These are phyloP conservation scores for Sesamia nonagrioides DNA, from an alignment of 1,140 invertebrate species.

Conservation along the genomic window DNA sequence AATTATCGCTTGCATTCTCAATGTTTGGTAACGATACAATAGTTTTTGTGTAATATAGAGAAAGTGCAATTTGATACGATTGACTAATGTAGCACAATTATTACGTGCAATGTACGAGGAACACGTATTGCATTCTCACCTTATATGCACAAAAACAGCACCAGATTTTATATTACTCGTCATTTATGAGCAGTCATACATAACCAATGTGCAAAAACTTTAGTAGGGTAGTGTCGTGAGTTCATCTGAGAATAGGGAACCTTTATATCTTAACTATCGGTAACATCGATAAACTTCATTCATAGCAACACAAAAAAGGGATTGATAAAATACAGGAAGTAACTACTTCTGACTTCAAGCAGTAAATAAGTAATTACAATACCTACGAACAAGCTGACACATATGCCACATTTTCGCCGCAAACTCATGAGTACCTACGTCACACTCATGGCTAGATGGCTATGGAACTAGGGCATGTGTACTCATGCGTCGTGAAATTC, in stretches of 20 bases:
- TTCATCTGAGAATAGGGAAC: not conserved
- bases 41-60: not conserved
- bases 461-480: not conserved
- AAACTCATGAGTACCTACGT: not conserved
- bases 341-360: no score
- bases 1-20: conserved; percentile 24
- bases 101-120: conserved; percentile 4
- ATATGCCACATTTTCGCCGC: no score
- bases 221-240: not conserved
- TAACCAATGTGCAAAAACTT: not conserved
- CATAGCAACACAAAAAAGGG: no score
- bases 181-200: not conserved
- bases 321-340: no score
- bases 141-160: not conserved
- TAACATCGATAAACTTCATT: no score
- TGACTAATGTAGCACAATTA: conserved; percentile 7
- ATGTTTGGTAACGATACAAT: conserved; percentile 24
- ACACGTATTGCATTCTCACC: not conserved
- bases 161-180: not conserved
- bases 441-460: no score
- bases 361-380: no score
- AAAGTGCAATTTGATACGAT: not conserved
- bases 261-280: no score
- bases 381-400: no score
- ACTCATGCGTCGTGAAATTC: not conserved